Evolutionary conservation across 2,113 vertebrate genomes (phyloP).

Genomic region (Rhodinocichla rosea): DNA sequence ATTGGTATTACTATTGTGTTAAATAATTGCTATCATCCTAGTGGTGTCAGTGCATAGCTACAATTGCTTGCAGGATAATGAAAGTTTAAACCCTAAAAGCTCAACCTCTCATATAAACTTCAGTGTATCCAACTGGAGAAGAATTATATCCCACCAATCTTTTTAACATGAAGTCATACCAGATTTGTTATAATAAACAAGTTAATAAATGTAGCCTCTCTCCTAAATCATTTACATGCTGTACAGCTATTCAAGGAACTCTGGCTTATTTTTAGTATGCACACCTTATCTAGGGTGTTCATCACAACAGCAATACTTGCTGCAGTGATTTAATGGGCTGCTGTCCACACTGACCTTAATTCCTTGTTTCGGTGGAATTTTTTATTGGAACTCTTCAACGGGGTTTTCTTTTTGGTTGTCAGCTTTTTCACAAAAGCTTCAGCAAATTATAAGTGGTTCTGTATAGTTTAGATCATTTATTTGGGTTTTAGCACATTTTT

Average conservation of each 20-base stretch:
- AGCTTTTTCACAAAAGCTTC: neutral
- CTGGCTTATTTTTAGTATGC: slow-evolving; percentile 13
- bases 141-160: neutral
- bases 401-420: neutral
- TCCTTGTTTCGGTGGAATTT: neutral
- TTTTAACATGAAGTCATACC: slow-evolving; percentile 20
- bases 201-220: neutral
- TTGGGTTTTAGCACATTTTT: neutral
- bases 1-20: neutral
- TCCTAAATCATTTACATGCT: neutral
- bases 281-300: neutral
- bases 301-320: neutral
- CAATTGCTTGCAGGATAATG: neutral
- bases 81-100: neutral
- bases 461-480: neutral
- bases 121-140: neutral
- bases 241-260: neutral
- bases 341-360: neutral
- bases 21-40: slow-evolving; percentile 36
- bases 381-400: neutral
- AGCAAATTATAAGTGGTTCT: neutral
- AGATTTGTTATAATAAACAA: slow-evolving; percentile 14
- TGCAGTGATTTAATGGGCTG: neutral
- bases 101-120: neutral
- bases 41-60: slow-evolving; percentile 13